Conservation (phyloP, 2,113 vertebrate genomes). For the Cisticola juncidis region DNA sequence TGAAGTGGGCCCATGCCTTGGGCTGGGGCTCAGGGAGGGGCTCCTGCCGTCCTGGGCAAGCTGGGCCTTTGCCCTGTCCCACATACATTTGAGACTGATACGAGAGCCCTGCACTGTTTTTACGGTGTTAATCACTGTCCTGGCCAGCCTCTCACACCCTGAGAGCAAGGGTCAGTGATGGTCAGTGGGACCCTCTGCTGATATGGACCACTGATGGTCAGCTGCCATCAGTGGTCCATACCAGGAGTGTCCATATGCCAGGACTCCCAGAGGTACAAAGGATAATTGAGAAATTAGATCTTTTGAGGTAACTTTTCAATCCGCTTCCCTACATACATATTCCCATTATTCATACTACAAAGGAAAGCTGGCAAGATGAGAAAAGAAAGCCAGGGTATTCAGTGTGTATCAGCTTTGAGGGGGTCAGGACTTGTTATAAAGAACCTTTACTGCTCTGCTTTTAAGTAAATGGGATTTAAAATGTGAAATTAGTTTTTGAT, state of each 20-base stretch:
- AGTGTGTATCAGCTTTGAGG: background rate
- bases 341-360: background rate
- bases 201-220: background rate
- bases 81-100: accelerated
- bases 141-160: background rate
- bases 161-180: background rate
- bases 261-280: background rate
- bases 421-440: background rate
- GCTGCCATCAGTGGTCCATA: background rate
- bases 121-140: background rate
- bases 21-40: background rate
- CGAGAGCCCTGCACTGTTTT: accelerated
- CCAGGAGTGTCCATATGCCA: background rate
- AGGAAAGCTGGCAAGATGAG: background rate
- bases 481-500: background rate
- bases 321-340: background rate
- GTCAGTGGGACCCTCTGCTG: background rate
- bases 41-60: background rate
- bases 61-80: background rate
- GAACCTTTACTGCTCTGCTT: background rate
- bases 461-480: background rate
- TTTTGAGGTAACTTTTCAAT: background rate
- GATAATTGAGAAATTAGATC: background rate
- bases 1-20: background rate
- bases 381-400: background rate